Percentiles rank a stretch among this genome's conserved stretches.
phyloP scores from a whole-genome alignment of 2,797 vertebrate species.

The Pagetopsis macropterus region DNA sequence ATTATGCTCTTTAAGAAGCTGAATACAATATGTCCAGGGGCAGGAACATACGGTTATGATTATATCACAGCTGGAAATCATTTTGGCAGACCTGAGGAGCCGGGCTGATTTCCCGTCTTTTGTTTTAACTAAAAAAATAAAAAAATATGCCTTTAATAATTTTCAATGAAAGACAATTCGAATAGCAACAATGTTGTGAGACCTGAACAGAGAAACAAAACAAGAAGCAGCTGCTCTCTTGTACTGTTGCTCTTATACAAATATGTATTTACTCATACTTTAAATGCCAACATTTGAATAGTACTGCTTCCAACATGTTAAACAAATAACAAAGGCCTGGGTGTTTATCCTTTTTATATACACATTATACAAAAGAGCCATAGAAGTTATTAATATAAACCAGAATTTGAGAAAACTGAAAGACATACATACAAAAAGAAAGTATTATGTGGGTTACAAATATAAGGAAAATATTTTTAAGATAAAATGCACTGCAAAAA shows the following conservation, averaged over 20 bases:
- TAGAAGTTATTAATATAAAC: neutral
- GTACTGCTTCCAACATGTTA: neutral
- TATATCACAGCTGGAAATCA: slow-evolving; percentile 8
- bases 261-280: slow-evolving; percentile 12
- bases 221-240: neutral
- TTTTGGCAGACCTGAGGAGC: slow-evolving; percentile 17
- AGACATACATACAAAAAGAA: neutral
- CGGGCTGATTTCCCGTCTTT: slow-evolving; percentile 18
- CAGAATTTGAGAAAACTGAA: slow-evolving; percentile 7
- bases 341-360: neutral
- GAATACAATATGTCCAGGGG: slow-evolving; percentile 29
- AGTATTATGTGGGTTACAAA: no score
- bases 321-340: slow-evolving; percentile 12
- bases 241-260: neutral
- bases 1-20: slow-evolving; percentile 29
- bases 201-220: neutral
- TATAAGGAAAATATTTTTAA: neutral
- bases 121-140: slow-evolving; percentile 15
- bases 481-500: slow-evolving; percentile 6
- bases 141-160: slow-evolving; percentile 9
- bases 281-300: slow-evolving; percentile 6
- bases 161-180: slow-evolving; percentile 5
- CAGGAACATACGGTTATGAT: slow-evolving; percentile 14
- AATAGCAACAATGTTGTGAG: neutral
- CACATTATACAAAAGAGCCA: slow-evolving; percentile 7